Conservation (phyloP, 2,113 vertebrate genomes). For the Rhinopomastus cyanomelas region DNA sequence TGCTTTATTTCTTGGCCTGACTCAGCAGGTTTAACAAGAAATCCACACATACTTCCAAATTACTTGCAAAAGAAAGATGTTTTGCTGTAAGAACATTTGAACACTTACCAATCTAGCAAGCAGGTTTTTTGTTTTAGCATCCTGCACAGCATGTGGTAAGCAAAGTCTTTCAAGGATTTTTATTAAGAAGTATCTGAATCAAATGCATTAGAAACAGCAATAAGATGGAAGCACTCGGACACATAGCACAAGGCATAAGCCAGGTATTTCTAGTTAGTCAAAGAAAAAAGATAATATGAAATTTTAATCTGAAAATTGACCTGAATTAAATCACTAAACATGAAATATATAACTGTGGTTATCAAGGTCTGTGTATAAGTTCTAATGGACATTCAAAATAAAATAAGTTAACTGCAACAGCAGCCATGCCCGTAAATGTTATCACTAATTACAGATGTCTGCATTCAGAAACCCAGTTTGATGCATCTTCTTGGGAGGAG, state of each 20-base stretch:
- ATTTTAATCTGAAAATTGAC: neutral
- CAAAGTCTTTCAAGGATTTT: slow-evolving; percentile 40
- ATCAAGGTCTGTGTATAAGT: slow-evolving; percentile 42
- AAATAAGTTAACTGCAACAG: slow-evolving; percentile 21
- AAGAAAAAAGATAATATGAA: neutral
- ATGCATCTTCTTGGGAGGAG: slow-evolving; percentile 18
- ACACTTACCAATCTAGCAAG: neutral
- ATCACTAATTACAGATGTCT: slow-evolving; percentile 28
- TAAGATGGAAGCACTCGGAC: slow-evolving; percentile 21
- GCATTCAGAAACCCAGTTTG: slow-evolving; percentile 10
- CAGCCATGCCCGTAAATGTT: slow-evolving; percentile 13
- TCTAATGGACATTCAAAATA: slow-evolving; percentile 11
- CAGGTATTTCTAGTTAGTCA: neutral
- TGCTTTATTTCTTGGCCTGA: neutral
- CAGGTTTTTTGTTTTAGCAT: slow-evolving; percentile 27
- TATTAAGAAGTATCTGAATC: neutral
- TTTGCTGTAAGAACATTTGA: slow-evolving; percentile 19
- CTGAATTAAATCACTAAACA: neutral
- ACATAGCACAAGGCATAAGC: neutral
- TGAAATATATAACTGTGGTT: neutral
- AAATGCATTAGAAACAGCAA: slow-evolving; percentile 29
- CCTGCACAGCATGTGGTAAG: neutral
- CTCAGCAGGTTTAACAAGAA: neutral
- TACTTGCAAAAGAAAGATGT: neutral
- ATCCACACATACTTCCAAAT: neutral